Conservation (phyloP, 1,140 invertebrate genomes). For the Drosophila bocqueti region DNA sequence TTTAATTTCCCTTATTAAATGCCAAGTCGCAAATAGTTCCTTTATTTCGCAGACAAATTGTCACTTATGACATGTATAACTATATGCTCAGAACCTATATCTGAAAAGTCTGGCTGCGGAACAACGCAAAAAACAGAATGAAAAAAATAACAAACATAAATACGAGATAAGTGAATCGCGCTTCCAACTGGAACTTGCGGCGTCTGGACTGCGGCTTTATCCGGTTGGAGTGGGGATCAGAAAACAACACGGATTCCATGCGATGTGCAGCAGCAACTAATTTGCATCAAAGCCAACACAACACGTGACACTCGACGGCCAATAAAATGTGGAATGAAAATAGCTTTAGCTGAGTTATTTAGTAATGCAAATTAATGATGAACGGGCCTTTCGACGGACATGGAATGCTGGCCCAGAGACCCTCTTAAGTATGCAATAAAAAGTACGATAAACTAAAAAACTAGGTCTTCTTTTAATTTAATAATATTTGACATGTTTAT, state of each 20-base stretch:
- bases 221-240: conserved; percentile 11
- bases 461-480: not conserved
- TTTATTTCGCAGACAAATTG: not conserved
- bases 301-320: conserved; percentile 28
- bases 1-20: not conserved
- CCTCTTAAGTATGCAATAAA: conserved; percentile 39
- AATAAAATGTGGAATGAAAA: conserved; percentile 10
- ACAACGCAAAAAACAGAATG: conserved; percentile 19
- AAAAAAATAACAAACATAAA: conserved; percentile 18
- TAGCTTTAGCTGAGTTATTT: not conserved
- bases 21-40: not conserved
- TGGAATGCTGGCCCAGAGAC: not conserved
- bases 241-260: conserved; percentile 18
- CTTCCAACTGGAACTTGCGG: conserved; percentile 25
- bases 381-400: not conserved
- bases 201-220: conserved; percentile 30
- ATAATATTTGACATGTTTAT: not conserved
- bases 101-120: conserved; percentile 17
- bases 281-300: conserved; percentile 19
- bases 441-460: not conserved
- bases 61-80: not conserved
- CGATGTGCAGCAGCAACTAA: conserved; percentile 19
- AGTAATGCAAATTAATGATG: conserved; percentile 1
- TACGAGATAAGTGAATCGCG: conserved; percentile 23
- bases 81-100: conserved; percentile 14